Evolutionary conservation across 2,797 vertebrate genomes (phyloP), one percentile per base, ranked within the genome.

Genomic region (Alosa sapidissima): DNA sequence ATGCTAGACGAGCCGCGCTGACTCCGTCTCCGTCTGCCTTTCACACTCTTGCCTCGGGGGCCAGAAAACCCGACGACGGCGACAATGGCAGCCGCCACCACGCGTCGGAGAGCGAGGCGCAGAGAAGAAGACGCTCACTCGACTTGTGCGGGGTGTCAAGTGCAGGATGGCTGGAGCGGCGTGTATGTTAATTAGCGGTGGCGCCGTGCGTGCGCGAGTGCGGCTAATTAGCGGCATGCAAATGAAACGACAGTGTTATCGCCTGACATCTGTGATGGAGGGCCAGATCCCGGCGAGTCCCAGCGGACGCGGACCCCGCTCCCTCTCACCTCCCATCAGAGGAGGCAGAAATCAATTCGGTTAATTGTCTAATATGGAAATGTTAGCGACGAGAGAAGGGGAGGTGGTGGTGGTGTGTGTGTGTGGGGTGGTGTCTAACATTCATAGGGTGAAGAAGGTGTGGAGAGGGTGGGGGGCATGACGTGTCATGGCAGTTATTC

Each of bases 331-430:
- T 86, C 86, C 84, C 85, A 87, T 91, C 89, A 88, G 83, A 89
- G 87, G 90, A 88, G 84, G 89, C 91, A 90, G 90, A 94, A 95
- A 94, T 95, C 94, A 92, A 94, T 94, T 95, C 92, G 92, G 91
- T 94, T 95, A 95, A 95, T 94, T 95, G 93, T 94, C 93, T 94
- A 94, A 95, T 94, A 94, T 94, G 93, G 92, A 95, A 94, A 95
- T 94, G 88, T 88, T 88, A 48, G 68, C 47, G 36, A 86, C 55
- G 87, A 58, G 81, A 83, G 33, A 28, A 14, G 65, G 14, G 68
- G 68, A 51, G 82, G 82, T 13, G 62, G 41, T 41, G 41, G 41
- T 41, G 41, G 41, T 41, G 41, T 41, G 41, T 41, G 41, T 41
- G 41, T 41, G 41, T 41, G 85, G 65, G 81, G 82, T 48, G 19